A percentile compares a stretch with the other conserved stretches of the same genome.
Conservation (phyloP, 2,888 invertebrate genomes). For the Campoletis raptor region DNA sequence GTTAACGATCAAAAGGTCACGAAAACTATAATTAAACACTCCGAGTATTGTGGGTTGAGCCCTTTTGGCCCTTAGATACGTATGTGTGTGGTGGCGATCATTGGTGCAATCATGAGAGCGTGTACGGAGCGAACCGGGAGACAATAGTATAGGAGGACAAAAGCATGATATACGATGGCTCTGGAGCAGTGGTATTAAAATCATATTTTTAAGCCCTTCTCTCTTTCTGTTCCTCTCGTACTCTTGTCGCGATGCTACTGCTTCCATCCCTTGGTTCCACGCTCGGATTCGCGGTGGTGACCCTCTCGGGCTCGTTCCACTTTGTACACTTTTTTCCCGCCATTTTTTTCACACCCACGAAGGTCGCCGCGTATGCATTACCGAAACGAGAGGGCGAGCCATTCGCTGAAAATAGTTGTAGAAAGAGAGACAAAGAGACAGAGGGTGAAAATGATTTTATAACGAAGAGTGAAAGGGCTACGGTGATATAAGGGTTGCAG, state of each 20-base stretch:
- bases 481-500: constrained; percentile 22
- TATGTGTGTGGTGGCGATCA: constrained; percentile 22
- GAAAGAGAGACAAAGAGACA: neutral
- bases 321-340: constrained; percentile 35
- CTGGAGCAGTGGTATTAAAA: constrained; percentile 83
- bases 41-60: constrained; percentile 9
- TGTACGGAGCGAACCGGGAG: constrained; percentile 77
- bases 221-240: constrained; percentile 55
- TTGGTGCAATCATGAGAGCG: constrained; percentile 75
- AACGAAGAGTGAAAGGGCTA: constrained; percentile 43
- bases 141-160: constrained; percentile 83
- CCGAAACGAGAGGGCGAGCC: constrained; percentile 12
- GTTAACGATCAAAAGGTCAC: constrained; percentile 20
- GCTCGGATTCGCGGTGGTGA: constrained; percentile 10
- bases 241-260: constrained; percentile 4
- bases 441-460: constrained; percentile 25
- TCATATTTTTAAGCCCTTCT: constrained; percentile 83
- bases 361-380: constrained; percentile 18
- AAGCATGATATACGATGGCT: constrained; percentile 83
- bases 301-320: constrained; percentile 27
- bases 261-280: constrained; percentile 23
- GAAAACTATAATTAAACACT: neutral
- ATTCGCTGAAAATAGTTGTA: constrained; percentile 22
- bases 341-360: constrained; percentile 56
- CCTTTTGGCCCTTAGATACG: constrained; percentile 20